phyloP scores from a whole-genome alignment of 2,113 vertebrate species.

The Malurus cyaneus region DNA sequence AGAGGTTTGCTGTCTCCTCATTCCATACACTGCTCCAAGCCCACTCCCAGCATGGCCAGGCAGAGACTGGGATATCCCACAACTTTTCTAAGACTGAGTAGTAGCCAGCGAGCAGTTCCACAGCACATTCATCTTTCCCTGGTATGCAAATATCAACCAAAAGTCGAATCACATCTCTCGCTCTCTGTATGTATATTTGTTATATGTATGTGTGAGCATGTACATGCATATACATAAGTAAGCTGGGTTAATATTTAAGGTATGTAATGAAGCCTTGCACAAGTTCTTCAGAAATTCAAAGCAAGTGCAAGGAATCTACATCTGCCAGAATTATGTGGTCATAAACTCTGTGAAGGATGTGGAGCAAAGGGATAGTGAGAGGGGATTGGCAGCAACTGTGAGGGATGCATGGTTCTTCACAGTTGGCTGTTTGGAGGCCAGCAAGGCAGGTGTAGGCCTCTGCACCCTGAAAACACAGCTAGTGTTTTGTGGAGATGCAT shows the following conservation, averaged over 20 bases:
- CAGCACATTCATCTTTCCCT: neutral
- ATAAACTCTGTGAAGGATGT: neutral
- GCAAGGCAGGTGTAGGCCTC: neutral
- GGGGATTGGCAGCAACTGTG: neutral
- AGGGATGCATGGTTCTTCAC: neutral
- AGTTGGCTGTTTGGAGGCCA: neutral
- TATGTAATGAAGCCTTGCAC: neutral
- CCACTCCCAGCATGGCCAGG: neutral
- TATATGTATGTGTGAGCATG: neutral
- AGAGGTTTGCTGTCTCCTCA: neutral
- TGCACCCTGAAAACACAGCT: neutral
- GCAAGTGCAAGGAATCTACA: neutral
- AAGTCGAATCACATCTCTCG: neutral
- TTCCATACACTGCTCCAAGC: neutral
- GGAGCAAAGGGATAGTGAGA: neutral
- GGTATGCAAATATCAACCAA: neutral
- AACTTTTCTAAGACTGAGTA: neutral
- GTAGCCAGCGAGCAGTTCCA: neutral
- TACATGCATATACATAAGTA: neutral
- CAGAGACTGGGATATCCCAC: neutral
- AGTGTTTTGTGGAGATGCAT: neutral
- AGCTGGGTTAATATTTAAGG: neutral
- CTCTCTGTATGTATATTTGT: neutral
- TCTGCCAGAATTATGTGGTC: neutral
- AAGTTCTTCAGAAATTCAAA: neutral